phyloP scores from a whole-genome alignment of 2,888 invertebrate genomes.

The Diadegma fenestrale region DNA sequence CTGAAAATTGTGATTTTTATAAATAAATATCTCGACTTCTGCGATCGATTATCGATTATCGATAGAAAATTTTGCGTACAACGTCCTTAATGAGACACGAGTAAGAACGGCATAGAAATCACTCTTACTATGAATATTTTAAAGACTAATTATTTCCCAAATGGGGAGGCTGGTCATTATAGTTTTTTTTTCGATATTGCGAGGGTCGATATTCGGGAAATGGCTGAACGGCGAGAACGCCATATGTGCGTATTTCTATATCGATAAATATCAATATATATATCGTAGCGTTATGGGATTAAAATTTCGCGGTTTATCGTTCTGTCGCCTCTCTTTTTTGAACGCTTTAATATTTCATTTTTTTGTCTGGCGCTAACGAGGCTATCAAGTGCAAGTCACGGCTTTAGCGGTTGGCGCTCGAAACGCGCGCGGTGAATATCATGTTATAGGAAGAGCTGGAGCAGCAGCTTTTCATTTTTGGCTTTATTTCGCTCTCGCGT shows the following conservation, averaged over 20 bases:
- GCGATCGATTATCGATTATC: too few species aligned
- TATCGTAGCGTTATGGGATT: not conserved
- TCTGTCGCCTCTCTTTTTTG: not conserved
- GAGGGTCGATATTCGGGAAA: not conserved
- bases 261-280: not conserved
- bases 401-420: conserved; percentile 14
- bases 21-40: too few species aligned
- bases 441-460: not conserved
- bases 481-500: conserved; percentile 5
- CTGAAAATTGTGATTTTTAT: too few species aligned
- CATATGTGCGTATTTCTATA: not conserved
- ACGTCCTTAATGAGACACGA: too few species aligned
- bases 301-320: not conserved
- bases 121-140: not conserved
- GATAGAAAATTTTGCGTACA: too few species aligned
- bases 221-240: not conserved
- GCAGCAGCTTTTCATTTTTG: conserved; percentile 17
- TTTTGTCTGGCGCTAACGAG: conserved; percentile 61
- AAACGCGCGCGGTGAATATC: conserved; percentile 32
- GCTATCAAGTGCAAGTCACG: conserved; percentile 66
- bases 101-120: too few species aligned
- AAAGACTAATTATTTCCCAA: not conserved
- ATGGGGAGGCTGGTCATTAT: too few species aligned
- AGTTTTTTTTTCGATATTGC: not conserved
- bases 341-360: conserved; percentile 6